phyloP scores from a whole-genome alignment of 2,888 invertebrate genomes.

The Amphipyra tragopoginis region DNA sequence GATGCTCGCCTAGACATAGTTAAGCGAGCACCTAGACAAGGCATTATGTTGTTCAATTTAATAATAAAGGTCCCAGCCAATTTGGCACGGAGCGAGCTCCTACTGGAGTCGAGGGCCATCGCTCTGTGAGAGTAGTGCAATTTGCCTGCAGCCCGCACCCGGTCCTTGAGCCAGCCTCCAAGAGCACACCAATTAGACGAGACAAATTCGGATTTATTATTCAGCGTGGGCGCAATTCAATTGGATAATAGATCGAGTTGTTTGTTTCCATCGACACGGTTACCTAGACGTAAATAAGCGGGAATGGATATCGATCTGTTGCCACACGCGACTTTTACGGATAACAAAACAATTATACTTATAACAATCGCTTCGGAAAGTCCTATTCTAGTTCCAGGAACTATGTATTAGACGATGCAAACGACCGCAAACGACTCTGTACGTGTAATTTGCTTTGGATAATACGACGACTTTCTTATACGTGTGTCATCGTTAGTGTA shows the following conservation, averaged over 20 bases:
- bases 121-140: conserved; percentile 75
- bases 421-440: conserved; percentile 38
- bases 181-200: conserved; percentile 84
- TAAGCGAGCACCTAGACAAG: conserved; percentile 64
- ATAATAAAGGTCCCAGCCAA: conserved; percentile 79
- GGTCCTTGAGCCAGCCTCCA: conserved; percentile 67
- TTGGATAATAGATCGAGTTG: conserved; percentile 73
- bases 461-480: conserved; percentile 56
- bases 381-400: conserved; percentile 37
- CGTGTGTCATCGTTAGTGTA: conserved; percentile 51
- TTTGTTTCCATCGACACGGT: conserved; percentile 62
- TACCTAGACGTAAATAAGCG: conserved; percentile 59
- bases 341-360: conserved; percentile 23
- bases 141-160: conserved; percentile 76
- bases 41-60: conserved; percentile 76
- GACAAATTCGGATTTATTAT: conserved; percentile 82
- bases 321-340: conserved; percentile 46
- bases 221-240: conserved; percentile 74
- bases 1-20: conserved; percentile 47
- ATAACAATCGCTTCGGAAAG: conserved; percentile 24
- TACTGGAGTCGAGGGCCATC: conserved; percentile 71
- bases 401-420: conserved; percentile 40
- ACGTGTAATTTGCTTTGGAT: conserved; percentile 57
- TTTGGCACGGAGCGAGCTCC: conserved; percentile 72
- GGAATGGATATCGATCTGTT: conserved; percentile 61